Evolutionary conservation across 2,113 vertebrate genomes (phyloP).

Genomic region (Mustela lutreola): DNA sequence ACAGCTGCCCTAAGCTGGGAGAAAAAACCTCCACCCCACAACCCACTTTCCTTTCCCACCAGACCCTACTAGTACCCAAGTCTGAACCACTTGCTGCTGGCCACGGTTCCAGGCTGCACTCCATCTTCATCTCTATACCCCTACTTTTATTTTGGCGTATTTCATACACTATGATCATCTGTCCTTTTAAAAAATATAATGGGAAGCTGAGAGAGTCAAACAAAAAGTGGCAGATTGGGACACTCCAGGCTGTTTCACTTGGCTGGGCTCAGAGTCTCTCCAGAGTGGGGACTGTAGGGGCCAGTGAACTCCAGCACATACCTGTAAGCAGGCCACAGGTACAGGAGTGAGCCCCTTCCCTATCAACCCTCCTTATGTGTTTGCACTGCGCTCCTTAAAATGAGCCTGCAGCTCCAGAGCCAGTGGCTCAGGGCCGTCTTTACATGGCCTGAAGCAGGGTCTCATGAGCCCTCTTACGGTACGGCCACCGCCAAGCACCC

Average conservation of each 20-base stretch:
- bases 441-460: neutral
- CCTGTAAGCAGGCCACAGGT: neutral
- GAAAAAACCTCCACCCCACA: neutral
- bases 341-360: too few species aligned
- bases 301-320: neutral
- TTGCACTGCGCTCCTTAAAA: neutral
- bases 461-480: neutral
- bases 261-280: neutral
- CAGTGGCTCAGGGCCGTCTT: neutral
- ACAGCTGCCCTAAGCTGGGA: neutral
- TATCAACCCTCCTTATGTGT: too few species aligned
- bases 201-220: neutral
- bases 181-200: neutral
- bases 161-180: neutral
- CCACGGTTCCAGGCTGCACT: neutral
- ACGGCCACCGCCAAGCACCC: neutral
- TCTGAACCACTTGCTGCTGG: neutral
- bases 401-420: neutral
- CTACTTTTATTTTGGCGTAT: neutral
- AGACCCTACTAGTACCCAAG: neutral
- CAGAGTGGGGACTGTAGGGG: neutral
- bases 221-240: neutral
- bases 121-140: neutral
- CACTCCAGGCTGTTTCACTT: too few species aligned
- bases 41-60: too few species aligned